Conservation (phyloP, 2,888 invertebrate species). For the Notodonta ziczac region DNA sequence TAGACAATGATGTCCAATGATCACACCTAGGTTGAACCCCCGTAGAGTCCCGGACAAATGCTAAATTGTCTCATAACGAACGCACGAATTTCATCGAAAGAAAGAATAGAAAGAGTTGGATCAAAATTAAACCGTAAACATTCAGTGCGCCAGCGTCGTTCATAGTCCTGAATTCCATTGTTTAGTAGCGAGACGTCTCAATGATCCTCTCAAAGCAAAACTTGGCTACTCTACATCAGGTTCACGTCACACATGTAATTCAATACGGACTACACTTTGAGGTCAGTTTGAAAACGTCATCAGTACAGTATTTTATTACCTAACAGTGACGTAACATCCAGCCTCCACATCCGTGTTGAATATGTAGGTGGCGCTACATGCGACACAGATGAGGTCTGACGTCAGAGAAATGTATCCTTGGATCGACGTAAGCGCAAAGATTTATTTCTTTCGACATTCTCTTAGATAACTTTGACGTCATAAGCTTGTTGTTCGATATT, state of each 20-base stretch:
- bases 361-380: background rate
- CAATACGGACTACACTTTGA: background rate
- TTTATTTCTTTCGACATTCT: background rate
- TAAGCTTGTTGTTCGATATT: background rate
- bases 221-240: background rate
- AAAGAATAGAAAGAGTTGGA: no score
- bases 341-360: background rate
- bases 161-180: no score
- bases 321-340: background rate
- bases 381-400: background rate
- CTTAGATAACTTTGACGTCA: background rate
- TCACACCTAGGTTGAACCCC: no score
- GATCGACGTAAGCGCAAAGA: background rate
- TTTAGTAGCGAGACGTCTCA: background rate
- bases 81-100: no score
- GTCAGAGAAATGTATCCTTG: constrained; percentile 2
- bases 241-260: background rate
- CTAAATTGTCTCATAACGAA: no score
- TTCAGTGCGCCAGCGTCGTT: no score
- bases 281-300: background rate
- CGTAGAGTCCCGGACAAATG: no score
- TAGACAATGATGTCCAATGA: no score
- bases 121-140: no score
- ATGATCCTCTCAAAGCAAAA: background rate
- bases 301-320: background rate